Evolutionary conservation across 2,797 vertebrate genomes (phyloP).

Genomic region (Oceanodroma leucorhoa): DNA sequence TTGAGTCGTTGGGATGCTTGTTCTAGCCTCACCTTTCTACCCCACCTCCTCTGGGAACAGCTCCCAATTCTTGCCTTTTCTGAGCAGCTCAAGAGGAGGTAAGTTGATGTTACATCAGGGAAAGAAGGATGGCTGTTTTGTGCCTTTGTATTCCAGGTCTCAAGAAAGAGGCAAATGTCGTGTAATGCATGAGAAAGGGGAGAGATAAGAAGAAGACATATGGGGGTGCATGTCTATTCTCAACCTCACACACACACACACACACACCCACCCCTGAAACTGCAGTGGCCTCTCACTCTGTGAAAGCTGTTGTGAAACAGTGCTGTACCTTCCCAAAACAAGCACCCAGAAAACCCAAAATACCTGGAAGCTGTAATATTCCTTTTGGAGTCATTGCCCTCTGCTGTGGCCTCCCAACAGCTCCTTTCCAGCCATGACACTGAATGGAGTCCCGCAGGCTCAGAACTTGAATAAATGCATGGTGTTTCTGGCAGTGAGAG

Average conservation of each 20-base stretch:
- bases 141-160: neutral
- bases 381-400: neutral
- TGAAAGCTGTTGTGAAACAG: neutral
- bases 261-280: too few relatives aligned
- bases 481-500: neutral
- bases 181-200: neutral
- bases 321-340: neutral
- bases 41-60: accelerated
- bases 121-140: neutral
- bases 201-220: neutral
- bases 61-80: neutral
- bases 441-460: neutral
- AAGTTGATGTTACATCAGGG: neutral
- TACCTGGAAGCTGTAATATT: neutral
- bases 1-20: neutral
- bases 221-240: accelerated
- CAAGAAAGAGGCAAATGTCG: neutral
- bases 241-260: neutral
- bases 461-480: neutral
- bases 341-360: neutral
- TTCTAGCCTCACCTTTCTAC: neutral
- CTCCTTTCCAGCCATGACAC: neutral
- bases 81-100: neutral
- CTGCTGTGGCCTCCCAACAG: neutral
- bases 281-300: neutral